Conservation (phyloP, 2,797 vertebrate species). For the Cuculus canorus region DNA sequence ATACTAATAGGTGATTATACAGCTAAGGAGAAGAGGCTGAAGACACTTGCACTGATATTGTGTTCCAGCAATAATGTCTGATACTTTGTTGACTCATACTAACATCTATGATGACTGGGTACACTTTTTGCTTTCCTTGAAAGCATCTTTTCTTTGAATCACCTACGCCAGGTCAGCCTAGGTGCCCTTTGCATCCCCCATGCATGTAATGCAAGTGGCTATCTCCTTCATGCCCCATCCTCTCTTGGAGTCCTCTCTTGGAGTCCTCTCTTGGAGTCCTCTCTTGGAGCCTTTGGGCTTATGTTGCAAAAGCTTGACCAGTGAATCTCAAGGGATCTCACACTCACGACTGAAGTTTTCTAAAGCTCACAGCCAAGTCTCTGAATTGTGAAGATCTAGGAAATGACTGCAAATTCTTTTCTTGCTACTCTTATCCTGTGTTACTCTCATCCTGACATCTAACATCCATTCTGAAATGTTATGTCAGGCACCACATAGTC, state of each 20-base stretch:
- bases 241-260: not conserved
- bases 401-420: not conserved
- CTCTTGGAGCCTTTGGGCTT: not conserved
- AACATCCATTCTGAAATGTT: not conserved
- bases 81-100: not conserved
- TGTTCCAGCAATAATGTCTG: not conserved
- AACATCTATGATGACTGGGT: not conserved
- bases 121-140: not conserved
- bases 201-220: rapidly evolving
- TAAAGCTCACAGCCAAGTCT: not conserved
- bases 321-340: not conserved
- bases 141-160: not conserved
- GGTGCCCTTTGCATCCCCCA: not conserved
- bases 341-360: not conserved
- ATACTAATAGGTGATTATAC: not conserved
- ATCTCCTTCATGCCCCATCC: not conserved
- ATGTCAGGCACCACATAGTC: not conserved
- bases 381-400: not conserved
- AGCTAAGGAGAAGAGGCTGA: not conserved
- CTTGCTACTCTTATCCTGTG: not conserved
- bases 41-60: not conserved
- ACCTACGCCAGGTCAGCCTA: not conserved
- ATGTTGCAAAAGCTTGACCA: not conserved
- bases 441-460: not conserved
- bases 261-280: not conserved